Evolutionary conservation across 2,797 vertebrate species (phyloP), one percentile per base, ranked within the genome.

Genomic region (Amblyopsis hoosieri): DNA sequence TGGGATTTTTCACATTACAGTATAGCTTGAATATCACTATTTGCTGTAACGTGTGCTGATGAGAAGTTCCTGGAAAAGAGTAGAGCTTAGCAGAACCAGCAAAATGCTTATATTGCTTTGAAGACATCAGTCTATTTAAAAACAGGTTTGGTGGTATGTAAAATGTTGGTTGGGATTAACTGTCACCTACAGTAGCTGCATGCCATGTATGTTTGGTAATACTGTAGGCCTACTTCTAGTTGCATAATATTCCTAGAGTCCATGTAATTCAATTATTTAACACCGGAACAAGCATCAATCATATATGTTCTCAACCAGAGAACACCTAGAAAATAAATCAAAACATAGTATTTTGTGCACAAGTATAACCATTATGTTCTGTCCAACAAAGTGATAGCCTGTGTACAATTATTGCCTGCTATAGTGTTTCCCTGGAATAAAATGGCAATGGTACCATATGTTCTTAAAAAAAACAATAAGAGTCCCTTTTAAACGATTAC

Each of bases 401-500:
- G 12, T 42, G 46, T 46, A 57, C 19, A 57, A 57, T 57, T 14
- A 57, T 8, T 33, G 13, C n/a, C 37, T 17, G 14, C 45, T 15
- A 13, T 10, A 45, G 4, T 60, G 5, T 56, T 31, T 52, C 17
- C 49, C 5, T 12, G 0, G 2, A 54, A 13, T 54, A 54, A n/a
- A 57, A 1, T 47, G 45, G n/a, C 19, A 10, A 31, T 33, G 57
- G 11, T 3, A 42, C 8, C 37, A 5, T 15, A 60, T 15, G 37
- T 17, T 19, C 11, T 17, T 59, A 56, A 48, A 29, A 31, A 13
- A 29, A 12, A 19, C 54, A 11, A 62, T 3, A 1, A 58, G 54
- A 46, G 54, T 55, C 60, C 60, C 23, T 67, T 57, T 60, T 48
- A 57, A 64, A 48, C 7, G 19, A 46, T 15, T 12, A 48, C 8